Evolutionary conservation across 53 echinoderm and acorn worm species (phyloP), one percentile per base, ranked within the genome.

Genomic region (Echinometra lucunter): DNA sequence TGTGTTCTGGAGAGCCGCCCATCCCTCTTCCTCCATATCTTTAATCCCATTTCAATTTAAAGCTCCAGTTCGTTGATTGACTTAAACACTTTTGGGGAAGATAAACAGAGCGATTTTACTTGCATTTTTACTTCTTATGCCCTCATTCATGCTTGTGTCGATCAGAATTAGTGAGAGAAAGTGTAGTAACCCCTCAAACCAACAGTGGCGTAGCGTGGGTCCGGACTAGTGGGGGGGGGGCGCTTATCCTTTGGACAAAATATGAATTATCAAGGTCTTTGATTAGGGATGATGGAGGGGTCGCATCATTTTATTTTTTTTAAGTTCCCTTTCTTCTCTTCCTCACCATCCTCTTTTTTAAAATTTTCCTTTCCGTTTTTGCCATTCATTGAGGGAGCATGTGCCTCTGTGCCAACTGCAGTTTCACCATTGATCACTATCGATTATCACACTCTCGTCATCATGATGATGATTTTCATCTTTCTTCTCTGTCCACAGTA

Each of bases 51-150:
- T 89, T 49, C 85, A 85, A 85, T 85, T 85, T 85, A 85, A 85
- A 85, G 85, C 85, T 85, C 85, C 85, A 85, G 85, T 85, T 85
- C 85, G 28, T 85, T 85, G 85, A 85, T 85, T 85, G 85, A 85
- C 30, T 85, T 85, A 49, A 85, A 85, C 85, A 49, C 85, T 45
- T 53, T 53, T 85, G 23, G 85, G n/a, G 85, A 85, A 3, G 85
- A 85, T 85, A 49, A 85, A 85, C 85, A 85, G 47, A 85, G 30
- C 19, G 85, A 85, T 85, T 53, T 49, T 85, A 49, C 45, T 49
- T 47, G n/a, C 85, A 42, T 81, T 81, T n/a, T 18, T 81, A 21
- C 44, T 85, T 25, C 16, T 38, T 3, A 78, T 78, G 78, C 78
- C 78, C 78, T 35, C 78, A 78, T 78, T 78, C 42, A 21, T 38